Evolutionary conservation across 2,888 invertebrate species (phyloP), one percentile per base, ranked within the genome.

Genomic region (Drosophila rellima): DNA sequence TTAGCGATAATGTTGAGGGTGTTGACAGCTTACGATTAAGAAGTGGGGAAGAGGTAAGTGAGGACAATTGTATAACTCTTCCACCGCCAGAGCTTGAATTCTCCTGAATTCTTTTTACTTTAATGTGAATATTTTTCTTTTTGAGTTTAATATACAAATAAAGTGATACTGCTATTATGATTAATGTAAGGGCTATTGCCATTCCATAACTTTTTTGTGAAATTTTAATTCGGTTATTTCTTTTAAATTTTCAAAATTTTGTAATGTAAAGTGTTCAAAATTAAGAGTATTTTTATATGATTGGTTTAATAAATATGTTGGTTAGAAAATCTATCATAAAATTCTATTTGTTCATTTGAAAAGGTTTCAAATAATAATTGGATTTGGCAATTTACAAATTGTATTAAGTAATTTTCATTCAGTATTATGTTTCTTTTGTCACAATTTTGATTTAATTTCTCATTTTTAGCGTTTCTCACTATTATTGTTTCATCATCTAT

Each of bases 151-250:
- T 37, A 37, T n/a, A 37, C n/a, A 37, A 37, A n/a, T 37, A 37
- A 37, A 37, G n/a, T n/a, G 1, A 2, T 37, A n/a, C 13, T n/a
- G 5, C n/a, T 37, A 37, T n/a, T 37, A 37, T 37, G n/a, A 37
- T 15, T 33, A 11, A 33, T 2, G 33, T 33, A 13, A 33, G 10
- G 6, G 5, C 11, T 35, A n/a, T n/a, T 35, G n/a, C n/a, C 35
- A 35, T 35, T 35, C 35, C 13, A 35, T 35, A 35, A 31, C 13
- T 17, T 39, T 39, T 39, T 39, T 39, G 17, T 39, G 39, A 39
- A 42, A 42, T 42, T 42, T 42, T 18, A 42, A 20, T 20, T 18
- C 42, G 1, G 20, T 18, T 7, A 20, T 20, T 40, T 40, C 7
- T 40, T 17, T 40, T 20, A n/a, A 42, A 11, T 20, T 20, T 20